Base-by-base conservation (phyloP, 2,888 invertebrate genomes). In the Lasioglossum villosulum region DNA sequence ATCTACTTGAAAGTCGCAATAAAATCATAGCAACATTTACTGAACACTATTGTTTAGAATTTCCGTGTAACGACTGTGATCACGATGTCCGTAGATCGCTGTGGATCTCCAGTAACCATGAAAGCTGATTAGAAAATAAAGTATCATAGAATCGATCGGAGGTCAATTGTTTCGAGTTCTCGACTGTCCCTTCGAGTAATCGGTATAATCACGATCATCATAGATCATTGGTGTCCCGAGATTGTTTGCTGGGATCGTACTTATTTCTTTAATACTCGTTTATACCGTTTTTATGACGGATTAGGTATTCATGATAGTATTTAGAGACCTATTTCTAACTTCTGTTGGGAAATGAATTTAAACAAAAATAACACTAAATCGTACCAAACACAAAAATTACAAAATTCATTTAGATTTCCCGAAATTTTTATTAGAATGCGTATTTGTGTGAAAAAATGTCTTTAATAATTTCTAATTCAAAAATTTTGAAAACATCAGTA, bases 71-170 rank as follows among this genome's bases (percentile, higher is more conserved):
- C 59, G 59, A 59, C 27, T n/a, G 56, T n/a, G 56, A 56, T 56
- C 59, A n/a, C 27, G 59, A 59, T 59, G 59, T 4, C 59, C 14
- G 4, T 59, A 4, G 59, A 59, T n/a, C 56, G 4, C 4, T n/a
- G 27, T 14, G 56, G 56, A 59, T 59, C 56, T n/a, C n/a, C 56
- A 23, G 23, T 52, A 52, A 23, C 48, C 48, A 52, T 52, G 48
- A 52, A 52, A 27, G 59, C 59, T n/a, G 59, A 59, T 59, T 59
- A 59, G 59, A 59, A n/a, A 59, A n/a, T 27, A 27, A n/a, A 59
- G 59, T n/a, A 59, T 59, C 56, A 1, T 56, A 12, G 56, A 56
- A 56, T 56, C 56, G 56, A 56, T 56, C 56, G n/a, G 48, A 8
- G 23, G 48, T 23, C 23, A 56, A 56, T n/a, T 12, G 4, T 56